Evolutionary conservation across 2,113 vertebrate species (phyloP), one percentile per base, ranked within the genome.

Genomic region (Erinaceus europaeus): DNA sequence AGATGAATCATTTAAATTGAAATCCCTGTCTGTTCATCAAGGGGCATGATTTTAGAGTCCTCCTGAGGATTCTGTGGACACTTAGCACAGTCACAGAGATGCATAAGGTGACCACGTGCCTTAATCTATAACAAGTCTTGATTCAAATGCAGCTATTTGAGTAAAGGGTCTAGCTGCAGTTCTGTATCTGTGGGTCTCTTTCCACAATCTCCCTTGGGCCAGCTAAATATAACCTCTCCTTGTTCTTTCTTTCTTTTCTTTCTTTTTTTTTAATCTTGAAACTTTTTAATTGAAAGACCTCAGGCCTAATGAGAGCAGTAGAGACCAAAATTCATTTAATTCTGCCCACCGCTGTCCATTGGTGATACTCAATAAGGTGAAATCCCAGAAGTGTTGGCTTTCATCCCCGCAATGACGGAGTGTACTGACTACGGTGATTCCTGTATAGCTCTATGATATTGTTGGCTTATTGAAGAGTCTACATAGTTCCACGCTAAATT

Each of bases 1-100:
- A 94, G 91, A 94, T 95, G 94, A 95, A 93, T 95, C 92, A 93
- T 95, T 93, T 94, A 80, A 93, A 92, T 92, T 90, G 85, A 94
- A 94, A 94, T 88, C 87, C 67, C 46, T 88, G 91, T 88, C 85
- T 94, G 62, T 72, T 95, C 88, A 88, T 94, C 85, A 92, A 89
- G 80, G 80, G 87, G 52, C 88, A 93, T 1, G 25, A 89, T 89
- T 90, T 92, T 86, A 82, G 75, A 85, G 79, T 92, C 85, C 89
- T 93, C 85, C 61, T 72, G 90, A 85, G 88, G 78, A 46, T 84
- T 92, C 57, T 5, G 13, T 89, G 81, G 29, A 79, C 42, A 44
- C 29, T 93, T 80, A 76, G 53, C 80, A 87, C 25, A 86, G 71
- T 85, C 92, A 93, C 50, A 76, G 91, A 91, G 67, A 85, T 81